Conservation (phyloP, 2,113 vertebrate species). For the Chaenogobius annularis region DNA sequence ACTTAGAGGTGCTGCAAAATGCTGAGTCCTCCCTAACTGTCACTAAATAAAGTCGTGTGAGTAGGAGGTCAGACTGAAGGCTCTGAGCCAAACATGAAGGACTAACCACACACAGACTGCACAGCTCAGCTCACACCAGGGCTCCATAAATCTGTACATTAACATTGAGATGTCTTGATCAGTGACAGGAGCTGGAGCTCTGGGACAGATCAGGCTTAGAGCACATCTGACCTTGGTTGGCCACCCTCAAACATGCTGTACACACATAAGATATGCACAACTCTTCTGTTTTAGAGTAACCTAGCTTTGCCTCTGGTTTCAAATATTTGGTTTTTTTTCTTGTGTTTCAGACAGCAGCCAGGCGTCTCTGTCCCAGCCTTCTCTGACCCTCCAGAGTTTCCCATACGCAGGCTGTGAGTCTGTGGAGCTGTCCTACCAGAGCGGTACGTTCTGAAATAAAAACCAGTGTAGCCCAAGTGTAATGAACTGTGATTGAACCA, state of each 20-base stretch:
- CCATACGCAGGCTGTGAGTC: conserved; percentile 93
- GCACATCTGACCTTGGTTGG: conserved; percentile 69
- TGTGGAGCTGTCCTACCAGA: conserved; percentile 92
- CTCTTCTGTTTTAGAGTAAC: background rate
- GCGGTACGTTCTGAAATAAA: too few species aligned
- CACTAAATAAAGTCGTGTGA: conserved; percentile 50
- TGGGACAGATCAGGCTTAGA: conserved; percentile 64
- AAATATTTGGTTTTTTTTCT: background rate
- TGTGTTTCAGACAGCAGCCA: conserved; percentile 84
- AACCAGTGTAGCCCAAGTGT: too few species aligned
- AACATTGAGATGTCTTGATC: conserved; percentile 68
- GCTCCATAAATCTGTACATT: conserved; percentile 71
- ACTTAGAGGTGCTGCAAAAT: background rate
- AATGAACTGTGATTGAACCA: too few species aligned
- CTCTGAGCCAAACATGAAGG: conserved; percentile 60
- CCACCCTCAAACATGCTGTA: conserved; percentile 3
- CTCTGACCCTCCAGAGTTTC: conserved; percentile 92
- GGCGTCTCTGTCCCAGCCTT: conserved; percentile 88
- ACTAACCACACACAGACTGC: conserved; percentile 20
- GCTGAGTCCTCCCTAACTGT: conserved; percentile 33
- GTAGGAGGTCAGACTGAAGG: conserved; percentile 44
- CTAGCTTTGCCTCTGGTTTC: background rate
- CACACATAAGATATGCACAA: background rate
- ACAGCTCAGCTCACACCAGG: conserved; percentile 24
- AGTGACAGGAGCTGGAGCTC: conserved; percentile 48